phyloP scores from a whole-genome alignment of 2,113 vertebrate genomes.

The Lamprologus tigripictilis region DNA sequence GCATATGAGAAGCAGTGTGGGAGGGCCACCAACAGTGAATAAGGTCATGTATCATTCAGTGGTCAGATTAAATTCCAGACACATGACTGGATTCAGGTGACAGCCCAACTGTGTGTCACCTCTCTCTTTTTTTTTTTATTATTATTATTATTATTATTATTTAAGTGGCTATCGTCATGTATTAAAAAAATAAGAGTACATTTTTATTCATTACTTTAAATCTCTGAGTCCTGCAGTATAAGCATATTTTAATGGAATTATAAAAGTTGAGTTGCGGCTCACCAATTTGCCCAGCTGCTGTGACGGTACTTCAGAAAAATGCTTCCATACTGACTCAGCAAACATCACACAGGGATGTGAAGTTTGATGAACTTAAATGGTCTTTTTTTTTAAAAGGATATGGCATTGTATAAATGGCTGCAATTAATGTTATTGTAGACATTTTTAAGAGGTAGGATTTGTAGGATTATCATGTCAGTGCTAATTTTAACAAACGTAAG shows the following conservation, averaged over 20 bases:
- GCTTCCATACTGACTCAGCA: background rate
- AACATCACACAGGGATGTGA: background rate
- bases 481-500: background rate
- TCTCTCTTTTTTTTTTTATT: background rate
- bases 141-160: background rate
- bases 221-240: background rate
- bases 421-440: background rate
- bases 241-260: constrained; percentile 28
- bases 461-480: background rate
- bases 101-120: constrained; percentile 33
- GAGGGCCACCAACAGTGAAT: background rate
- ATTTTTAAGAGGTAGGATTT: background rate
- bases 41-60: constrained; percentile 54
- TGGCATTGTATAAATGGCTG: background rate
- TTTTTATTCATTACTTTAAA: constrained; percentile 17
- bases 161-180: background rate
- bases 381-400: background rate
- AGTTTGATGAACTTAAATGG: background rate
- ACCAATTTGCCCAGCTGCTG: background rate
- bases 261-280: constrained; percentile 3
- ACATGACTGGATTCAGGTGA: constrained; percentile 41
- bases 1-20: background rate
- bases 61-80: constrained; percentile 18
- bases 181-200: background rate
- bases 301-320: background rate